These are phyloP conservation scores for Brachypalpus laphriformis DNA, from an alignment of 2,888 invertebrate species.

Conservation along the genomic window DNA sequence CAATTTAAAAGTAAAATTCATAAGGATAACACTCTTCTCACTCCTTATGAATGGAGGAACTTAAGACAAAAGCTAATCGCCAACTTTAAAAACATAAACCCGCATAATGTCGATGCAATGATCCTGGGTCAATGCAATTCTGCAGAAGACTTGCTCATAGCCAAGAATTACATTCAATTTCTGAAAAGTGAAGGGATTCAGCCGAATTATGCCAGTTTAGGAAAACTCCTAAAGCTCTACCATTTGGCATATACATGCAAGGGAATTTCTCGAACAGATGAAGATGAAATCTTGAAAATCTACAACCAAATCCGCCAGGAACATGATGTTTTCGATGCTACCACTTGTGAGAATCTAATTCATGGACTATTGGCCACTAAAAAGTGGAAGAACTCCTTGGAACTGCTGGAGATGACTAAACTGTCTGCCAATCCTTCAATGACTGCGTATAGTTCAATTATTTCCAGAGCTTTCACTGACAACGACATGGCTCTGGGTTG, in stretches of 20 bases:
- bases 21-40: slow-evolving; percentile 70
- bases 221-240: slow-evolving; percentile 85
- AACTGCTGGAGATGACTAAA: slow-evolving; percentile 86
- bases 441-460: slow-evolving; percentile 84
- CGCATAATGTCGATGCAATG: slow-evolving; percentile 85
- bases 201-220: slow-evolving; percentile 85
- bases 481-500: slow-evolving; percentile 84
- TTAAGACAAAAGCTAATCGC: slow-evolving; percentile 76
- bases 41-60: slow-evolving; percentile 77
- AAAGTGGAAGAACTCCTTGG: slow-evolving; percentile 86
- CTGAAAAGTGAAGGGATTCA: slow-evolving; percentile 83
- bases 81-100: slow-evolving; percentile 77
- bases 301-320: slow-evolving; percentile 82
- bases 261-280: slow-evolving; percentile 83
- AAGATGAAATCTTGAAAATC: slow-evolving; percentile 84
- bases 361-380: slow-evolving; percentile 86
- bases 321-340: slow-evolving; percentile 85
- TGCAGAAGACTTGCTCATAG: slow-evolving; percentile 83
- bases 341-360: slow-evolving; percentile 86
- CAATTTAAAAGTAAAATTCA: slow-evolving; percentile 75
- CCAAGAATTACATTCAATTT: slow-evolving; percentile 85
- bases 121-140: slow-evolving; percentile 84
- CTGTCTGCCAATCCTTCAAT: slow-evolving; percentile 83
- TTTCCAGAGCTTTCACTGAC: slow-evolving; percentile 84
- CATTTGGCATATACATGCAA: slow-evolving; percentile 78